Evolutionary conservation across 2,113 vertebrate species (phyloP).

Genomic region (Aramus guarauna): DNA sequence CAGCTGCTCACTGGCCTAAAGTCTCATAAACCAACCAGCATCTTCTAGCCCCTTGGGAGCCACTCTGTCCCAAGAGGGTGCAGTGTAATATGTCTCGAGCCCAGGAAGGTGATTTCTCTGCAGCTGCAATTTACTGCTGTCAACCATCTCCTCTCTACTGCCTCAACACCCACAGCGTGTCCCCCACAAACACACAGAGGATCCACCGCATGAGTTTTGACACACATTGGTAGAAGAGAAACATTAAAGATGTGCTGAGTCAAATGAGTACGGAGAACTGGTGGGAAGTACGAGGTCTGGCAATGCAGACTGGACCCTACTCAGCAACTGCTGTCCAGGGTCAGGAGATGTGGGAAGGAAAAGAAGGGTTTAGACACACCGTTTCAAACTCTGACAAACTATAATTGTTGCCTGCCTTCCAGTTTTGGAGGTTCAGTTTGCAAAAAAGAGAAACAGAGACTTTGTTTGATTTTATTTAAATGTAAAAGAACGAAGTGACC

Average conservation of each 20-base stretch:
- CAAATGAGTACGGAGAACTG: background rate
- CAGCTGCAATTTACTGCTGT: background rate
- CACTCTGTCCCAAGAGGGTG: too few species aligned
- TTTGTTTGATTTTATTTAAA: background rate
- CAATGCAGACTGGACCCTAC: background rate
- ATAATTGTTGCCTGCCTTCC: background rate
- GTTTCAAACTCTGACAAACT: background rate
- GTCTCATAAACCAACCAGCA: background rate
- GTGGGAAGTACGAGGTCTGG: background rate
- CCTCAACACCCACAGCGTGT: background rate
- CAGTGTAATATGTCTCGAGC: accelerated
- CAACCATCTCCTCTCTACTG: background rate
- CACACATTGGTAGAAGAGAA: background rate
- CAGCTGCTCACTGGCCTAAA: background rate
- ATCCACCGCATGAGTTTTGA: background rate
- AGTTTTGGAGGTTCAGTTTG: background rate
- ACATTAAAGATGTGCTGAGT: background rate
- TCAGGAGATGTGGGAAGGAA: background rate
- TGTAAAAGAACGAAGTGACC: background rate
- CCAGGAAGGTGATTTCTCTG: background rate
- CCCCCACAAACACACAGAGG: background rate
- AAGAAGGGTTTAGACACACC: background rate
- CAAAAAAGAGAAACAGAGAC: background rate
- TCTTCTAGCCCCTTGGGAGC: background rate
- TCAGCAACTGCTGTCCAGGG: background rate